A percentile compares a stretch with the other conserved stretches of the same genome.
phyloP scores from a whole-genome alignment of 2,113 vertebrate species.

The Nannobrachium achirus region DNA sequence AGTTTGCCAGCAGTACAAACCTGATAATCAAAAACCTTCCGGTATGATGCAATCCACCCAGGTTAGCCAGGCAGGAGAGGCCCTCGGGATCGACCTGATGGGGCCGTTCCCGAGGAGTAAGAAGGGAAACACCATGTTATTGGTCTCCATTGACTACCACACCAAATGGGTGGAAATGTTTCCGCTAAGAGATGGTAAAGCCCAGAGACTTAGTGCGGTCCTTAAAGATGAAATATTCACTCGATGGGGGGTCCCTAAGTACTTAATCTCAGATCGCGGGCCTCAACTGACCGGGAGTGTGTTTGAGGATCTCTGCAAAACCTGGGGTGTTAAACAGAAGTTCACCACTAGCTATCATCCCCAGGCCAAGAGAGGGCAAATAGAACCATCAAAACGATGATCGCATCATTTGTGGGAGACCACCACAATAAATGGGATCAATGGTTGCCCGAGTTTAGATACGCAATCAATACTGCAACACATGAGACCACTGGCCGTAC shows the following conservation, averaged over 20 bases:
- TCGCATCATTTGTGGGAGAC: slow-evolving; percentile 19
- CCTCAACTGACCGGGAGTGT: slow-evolving; percentile 16
- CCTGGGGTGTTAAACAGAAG: slow-evolving; percentile 16
- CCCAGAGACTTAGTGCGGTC: not conserved
- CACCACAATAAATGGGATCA: slow-evolving; percentile 11
- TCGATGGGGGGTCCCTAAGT: not conserved
- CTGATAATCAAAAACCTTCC: not conserved
- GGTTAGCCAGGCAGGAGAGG: not conserved
- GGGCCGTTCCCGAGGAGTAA: slow-evolving; percentile 10
- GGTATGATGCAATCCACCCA: slow-evolving; percentile 6
- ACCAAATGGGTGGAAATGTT: slow-evolving; percentile 32
- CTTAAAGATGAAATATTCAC: slow-evolving; percentile 13
- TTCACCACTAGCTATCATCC: slow-evolving; percentile 21
- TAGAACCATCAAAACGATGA: slow-evolving; percentile 24
- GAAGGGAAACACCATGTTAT: slow-evolving; percentile 1
- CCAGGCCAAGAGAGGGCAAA: slow-evolving; percentile 18
- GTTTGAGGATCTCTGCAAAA: not conserved
- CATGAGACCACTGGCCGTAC: too few species aligned
- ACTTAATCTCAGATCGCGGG: slow-evolving; percentile 9
- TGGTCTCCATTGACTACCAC: slow-evolving; percentile 34
- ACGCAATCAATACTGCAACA: too few species aligned
- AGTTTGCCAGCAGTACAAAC: slow-evolving; percentile 32
- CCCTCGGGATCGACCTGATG: slow-evolving; percentile 13
- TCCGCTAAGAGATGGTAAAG: slow-evolving; percentile 16
- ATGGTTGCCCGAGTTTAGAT: not conserved